These are phyloP conservation scores for Nephrotoma appendiculata DNA, from an alignment of 2,888 invertebrate species.

Conservation along the genomic window DNA sequence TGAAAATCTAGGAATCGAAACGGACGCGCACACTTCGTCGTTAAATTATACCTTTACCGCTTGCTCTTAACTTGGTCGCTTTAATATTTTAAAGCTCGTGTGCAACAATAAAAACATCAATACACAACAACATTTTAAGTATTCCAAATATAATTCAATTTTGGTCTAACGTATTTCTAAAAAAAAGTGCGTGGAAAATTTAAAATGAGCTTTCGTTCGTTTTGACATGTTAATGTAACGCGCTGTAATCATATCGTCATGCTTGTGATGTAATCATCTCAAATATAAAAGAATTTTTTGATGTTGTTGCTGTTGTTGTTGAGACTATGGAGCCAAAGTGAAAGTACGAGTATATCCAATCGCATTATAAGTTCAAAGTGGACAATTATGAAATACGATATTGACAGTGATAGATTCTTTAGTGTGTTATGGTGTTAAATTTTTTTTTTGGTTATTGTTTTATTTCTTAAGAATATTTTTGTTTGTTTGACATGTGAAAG, in stretches of 20 bases:
- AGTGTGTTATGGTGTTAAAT: background rate
- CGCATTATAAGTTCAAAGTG: background rate
- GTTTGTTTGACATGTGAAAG: background rate
- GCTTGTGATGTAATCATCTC: background rate
- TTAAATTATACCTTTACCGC: background rate
- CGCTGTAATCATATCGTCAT: background rate
- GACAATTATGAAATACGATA: background rate
- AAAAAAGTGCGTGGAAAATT: background rate
- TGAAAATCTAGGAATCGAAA: background rate
- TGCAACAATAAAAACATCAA: background rate
- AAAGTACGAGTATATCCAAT: background rate
- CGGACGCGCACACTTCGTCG: background rate
- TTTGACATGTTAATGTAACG: background rate
- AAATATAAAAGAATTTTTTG: background rate
- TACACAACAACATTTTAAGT: background rate
- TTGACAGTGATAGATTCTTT: background rate
- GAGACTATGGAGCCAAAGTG: background rate
- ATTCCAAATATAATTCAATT: background rate
- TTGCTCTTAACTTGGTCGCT: background rate
- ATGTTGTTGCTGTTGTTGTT: background rate
- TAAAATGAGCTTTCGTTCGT: background rate
- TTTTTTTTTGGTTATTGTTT: background rate
- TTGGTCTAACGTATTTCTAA: background rate
- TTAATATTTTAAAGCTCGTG: background rate
- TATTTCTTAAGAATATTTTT: background rate